Base-by-base conservation (phyloP, 2,797 vertebrate species). In the Benthosema pterotum region DNA sequence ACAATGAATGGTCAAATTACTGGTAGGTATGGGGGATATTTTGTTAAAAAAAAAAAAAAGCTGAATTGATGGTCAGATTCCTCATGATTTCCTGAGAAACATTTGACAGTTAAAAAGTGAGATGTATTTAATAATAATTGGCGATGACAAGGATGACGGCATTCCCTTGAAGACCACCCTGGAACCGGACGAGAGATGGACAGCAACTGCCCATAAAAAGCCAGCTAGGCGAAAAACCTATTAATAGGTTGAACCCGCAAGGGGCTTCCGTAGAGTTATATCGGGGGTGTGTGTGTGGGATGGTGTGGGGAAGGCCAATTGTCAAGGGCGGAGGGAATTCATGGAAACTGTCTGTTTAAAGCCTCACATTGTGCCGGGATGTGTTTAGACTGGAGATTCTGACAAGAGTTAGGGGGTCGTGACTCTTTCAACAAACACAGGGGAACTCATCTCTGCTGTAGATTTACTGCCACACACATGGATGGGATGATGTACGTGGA, bases 401-500 rank as follows among this genome's bases (percentile, higher is more conserved):
- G 74, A 86, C 78, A 80, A 87, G 82, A 84, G 77, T 73, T 55
- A 53, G 57, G 71, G 57, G 71, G 57, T 75, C 62, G 74, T 64
- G 43, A 61, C 79, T 82, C 79, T 88, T 84, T 88, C 85, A 87
- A 89, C 88, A 91, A 91, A 87, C 83, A 85, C 32, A 61, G 68
- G 58, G 69, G 65, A 85, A 61, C 72, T 85, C 71, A 68, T 79
- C 87, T 77, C 77, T 67, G 85, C 76, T 79, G 82, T 63, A 72
- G 80, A 78, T 80, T 67, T 50, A 60, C 54, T 65, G 78, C 87
- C 85, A 87, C 87, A 87, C 86, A 88, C 83, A 77, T 79, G 61
- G 81, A 75, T 52, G 16, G 61, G 81, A 75, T 52, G 16, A 75
- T 52, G 16, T 25, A 25, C 22, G 22, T 55, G 60, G 79, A 82